Conservation (phyloP, 2,888 invertebrate genomes). For the Schizotus pectinicornis region DNA sequence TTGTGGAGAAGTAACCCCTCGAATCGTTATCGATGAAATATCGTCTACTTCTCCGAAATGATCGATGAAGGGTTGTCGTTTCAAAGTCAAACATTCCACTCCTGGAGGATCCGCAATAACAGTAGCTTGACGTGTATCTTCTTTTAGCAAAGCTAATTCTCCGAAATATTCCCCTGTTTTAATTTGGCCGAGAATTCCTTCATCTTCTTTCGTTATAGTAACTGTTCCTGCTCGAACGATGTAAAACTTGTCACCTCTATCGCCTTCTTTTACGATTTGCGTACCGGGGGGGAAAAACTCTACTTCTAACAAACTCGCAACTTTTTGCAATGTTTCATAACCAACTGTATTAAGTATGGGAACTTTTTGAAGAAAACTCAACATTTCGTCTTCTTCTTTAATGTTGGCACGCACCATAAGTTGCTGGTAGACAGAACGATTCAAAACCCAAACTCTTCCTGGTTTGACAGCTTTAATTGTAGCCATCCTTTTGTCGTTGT, state of each 20-base stretch:
- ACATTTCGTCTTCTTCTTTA: conserved; percentile 82
- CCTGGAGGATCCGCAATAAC: conserved; percentile 81
- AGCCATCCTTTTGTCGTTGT: conserved; percentile 86
- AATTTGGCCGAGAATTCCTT: conserved; percentile 65
- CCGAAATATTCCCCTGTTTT: conserved; percentile 84
- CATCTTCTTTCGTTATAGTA: conserved; percentile 70
- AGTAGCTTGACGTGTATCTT: conserved; percentile 79
- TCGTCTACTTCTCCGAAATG: conserved; percentile 81
- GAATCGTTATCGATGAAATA: conserved; percentile 54
- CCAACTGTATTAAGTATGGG: conserved; percentile 77
- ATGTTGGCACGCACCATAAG: conserved; percentile 88
- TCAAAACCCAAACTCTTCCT: conserved; percentile 87
- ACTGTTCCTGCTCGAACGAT: conserved; percentile 88
- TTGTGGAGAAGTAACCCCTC: conserved; percentile 15
- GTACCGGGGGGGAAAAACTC: conserved; percentile 81
- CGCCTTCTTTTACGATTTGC: conserved; percentile 83
- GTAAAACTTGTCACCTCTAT: conserved; percentile 86
- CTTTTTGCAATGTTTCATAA: conserved; percentile 74
- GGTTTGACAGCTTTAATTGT: conserved; percentile 82
- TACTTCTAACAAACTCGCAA: conserved; percentile 87
- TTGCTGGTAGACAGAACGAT: conserved; percentile 84
- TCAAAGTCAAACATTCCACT: conserved; percentile 83
- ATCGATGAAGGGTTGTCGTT: conserved; percentile 78
- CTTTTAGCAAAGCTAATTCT: conserved; percentile 82
- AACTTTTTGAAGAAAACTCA: conserved; percentile 82